phyloP scores from a whole-genome alignment of 2,888 invertebrate species.

The Ganaspis brasiliensis region DNA sequence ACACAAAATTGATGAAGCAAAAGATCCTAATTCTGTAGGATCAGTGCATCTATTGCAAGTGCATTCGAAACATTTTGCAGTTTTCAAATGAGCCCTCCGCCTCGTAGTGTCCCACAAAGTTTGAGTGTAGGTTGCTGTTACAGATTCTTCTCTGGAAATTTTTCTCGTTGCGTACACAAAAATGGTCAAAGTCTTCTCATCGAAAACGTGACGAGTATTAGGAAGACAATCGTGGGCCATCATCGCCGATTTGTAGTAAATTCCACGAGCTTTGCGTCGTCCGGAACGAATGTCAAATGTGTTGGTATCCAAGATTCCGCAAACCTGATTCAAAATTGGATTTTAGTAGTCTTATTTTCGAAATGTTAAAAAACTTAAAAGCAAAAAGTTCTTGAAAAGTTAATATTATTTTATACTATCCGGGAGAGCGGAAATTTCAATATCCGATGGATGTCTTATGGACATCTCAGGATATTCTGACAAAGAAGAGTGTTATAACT shows the following conservation, averaged over 20 bases:
- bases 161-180: slow-evolving; percentile 3
- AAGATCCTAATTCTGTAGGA: slow-evolving; percentile 13
- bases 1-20: slow-evolving; percentile 15
- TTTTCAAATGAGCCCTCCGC: slow-evolving; percentile 26
- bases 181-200: slow-evolving; percentile 3
- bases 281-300: slow-evolving; percentile 1
- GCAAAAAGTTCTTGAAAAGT: too few relatives aligned
- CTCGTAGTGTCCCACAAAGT: slow-evolving; percentile 10
- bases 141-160: not conserved
- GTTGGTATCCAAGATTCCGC: not conserved
- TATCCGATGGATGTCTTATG: too few relatives aligned
- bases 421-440: too few relatives aligned
- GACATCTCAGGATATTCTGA: too few relatives aligned
- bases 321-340: not conserved
- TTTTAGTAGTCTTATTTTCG: too few relatives aligned
- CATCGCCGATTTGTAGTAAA: slow-evolving; percentile 13
- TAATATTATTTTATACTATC: too few relatives aligned
- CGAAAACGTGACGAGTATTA: slow-evolving; percentile 23
- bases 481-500: too few relatives aligned
- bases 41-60: slow-evolving; percentile 18
- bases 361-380: too few relatives aligned
- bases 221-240: slow-evolving; percentile 20
- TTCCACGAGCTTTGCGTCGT: not conserved
- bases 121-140: slow-evolving; percentile 29
- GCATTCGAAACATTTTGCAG: slow-evolving; percentile 35